Evolutionary conservation across 2,797 vertebrate species (phyloP).

Genomic region (Astyanax mexicanus): DNA sequence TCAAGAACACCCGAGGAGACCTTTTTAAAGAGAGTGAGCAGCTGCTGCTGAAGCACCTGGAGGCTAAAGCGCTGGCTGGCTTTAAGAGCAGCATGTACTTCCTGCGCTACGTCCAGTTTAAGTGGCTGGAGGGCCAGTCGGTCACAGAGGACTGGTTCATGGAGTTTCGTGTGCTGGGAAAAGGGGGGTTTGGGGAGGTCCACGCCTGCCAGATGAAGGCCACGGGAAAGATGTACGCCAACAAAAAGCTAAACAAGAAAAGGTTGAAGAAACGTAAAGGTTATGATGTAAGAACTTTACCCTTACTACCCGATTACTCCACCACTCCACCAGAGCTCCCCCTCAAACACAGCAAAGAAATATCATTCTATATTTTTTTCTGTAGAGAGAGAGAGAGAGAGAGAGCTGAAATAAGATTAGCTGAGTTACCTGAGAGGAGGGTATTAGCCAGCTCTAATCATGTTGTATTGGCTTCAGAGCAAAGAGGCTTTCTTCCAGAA

Average conservation of each 20-base stretch:
- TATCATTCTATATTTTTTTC: neutral
- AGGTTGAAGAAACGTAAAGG: conserved; percentile 82
- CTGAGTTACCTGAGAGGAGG: conserved; percentile 48
- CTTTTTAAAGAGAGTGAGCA: conserved; percentile 79
- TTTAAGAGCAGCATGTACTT: conserved; percentile 81
- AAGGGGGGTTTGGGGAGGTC: conserved; percentile 81
- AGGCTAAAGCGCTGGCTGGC: conserved; percentile 57
- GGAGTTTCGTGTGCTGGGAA: conserved; percentile 82
- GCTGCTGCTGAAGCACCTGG: conserved; percentile 76
- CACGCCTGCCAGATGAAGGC: conserved; percentile 80
- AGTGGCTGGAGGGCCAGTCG: conserved; percentile 78
- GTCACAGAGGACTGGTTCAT: conserved; percentile 81
- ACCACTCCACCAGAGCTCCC: neutral
- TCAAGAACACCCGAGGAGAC: conserved; percentile 70
- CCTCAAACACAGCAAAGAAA: no score
- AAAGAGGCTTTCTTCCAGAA: conserved; percentile 68
- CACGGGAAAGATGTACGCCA: conserved; percentile 84
- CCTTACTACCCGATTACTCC: neutral
- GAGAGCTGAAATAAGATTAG: conserved; percentile 43
- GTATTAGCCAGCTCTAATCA: conserved; percentile 61
- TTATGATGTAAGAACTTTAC: conserved; percentile 70
- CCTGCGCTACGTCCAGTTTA: conserved; percentile 80
- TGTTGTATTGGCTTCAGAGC: conserved; percentile 54
- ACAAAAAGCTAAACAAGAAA: conserved; percentile 84
- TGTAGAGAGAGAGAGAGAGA: conserved; percentile 7